phyloP scores from a whole-genome alignment of 64 coral and sea anemone species.

The Cladopsammia gracilis region DNA sequence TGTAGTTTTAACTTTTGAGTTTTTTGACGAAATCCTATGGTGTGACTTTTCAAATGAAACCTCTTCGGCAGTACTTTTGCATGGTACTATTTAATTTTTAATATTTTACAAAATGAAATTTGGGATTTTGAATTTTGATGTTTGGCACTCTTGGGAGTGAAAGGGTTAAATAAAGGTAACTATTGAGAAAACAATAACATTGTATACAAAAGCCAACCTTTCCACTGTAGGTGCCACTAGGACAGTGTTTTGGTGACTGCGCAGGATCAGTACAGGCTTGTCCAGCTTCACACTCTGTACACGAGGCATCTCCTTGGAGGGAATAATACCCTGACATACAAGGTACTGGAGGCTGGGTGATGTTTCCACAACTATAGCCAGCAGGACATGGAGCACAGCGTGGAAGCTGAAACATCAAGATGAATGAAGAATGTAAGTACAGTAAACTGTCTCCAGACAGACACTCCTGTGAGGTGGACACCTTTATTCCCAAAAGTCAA shows the following conservation, averaged over 20 bases:
- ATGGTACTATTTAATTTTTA: too few relatives aligned
- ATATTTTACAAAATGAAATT: too few relatives aligned
- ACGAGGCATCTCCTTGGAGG: constrained; percentile 57
- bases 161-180: neutral
- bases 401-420: constrained; percentile 60
- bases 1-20: too few relatives aligned
- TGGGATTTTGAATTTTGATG: too few relatives aligned
- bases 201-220: constrained; percentile 2
- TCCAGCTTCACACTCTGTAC: constrained; percentile 77
- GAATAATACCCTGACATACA: constrained; percentile 85
- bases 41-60: too few relatives aligned
- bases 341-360: constrained; percentile 83
- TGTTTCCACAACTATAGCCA: constrained; percentile 93
- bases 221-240: constrained; percentile 79
- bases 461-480: too few relatives aligned
- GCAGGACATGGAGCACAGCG: constrained; percentile 93
- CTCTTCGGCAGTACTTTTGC: too few relatives aligned
- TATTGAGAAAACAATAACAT: neutral
- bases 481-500: neutral
- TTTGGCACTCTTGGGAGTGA: too few relatives aligned
- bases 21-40: too few relatives aligned
- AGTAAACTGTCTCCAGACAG: neutral
- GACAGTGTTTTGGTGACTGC: constrained; percentile 77
- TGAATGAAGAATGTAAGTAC: too few relatives aligned
- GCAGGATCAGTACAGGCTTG: constrained; percentile 90